Conservation (phyloP, 2,797 vertebrate species). For the Buceros bicornis region DNA sequence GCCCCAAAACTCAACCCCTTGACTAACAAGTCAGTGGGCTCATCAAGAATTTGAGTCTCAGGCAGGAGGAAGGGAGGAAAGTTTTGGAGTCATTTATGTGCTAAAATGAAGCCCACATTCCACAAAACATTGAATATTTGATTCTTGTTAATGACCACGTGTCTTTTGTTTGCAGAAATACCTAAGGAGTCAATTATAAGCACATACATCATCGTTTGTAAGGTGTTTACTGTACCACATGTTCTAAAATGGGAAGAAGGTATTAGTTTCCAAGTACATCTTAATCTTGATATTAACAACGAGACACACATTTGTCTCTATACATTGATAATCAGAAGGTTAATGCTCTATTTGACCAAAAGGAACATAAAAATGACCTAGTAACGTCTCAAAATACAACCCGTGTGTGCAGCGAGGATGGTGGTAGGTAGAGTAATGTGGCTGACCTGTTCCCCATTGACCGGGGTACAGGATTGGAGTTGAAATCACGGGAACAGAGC, state of each 20-base stretch:
- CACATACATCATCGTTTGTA: slow-evolving; percentile 18
- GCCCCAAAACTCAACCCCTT: neutral
- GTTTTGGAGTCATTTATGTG: neutral
- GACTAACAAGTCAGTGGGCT: neutral
- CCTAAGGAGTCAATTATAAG: slow-evolving; percentile 40
- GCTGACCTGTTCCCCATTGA: neutral
- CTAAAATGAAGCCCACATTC: neutral
- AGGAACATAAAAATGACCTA: slow-evolving; percentile 62
- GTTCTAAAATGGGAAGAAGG: slow-evolving; percentile 39
- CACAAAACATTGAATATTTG: neutral
- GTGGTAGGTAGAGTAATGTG: neutral
- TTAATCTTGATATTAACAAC: neutral
- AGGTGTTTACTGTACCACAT: slow-evolving; percentile 13
- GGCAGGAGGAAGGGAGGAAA: neutral
- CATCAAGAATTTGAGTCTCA: neutral
- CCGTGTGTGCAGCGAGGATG: rapidly evolving
- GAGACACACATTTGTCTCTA: slow-evolving; percentile 1
- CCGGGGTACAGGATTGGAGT: neutral
- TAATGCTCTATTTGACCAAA: slow-evolving; percentile 69
- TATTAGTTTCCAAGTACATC: slow-evolving; percentile 17
- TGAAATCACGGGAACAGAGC: slow-evolving; percentile 41
- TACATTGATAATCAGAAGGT: slow-evolving; percentile 27
- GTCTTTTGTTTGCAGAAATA: slow-evolving; percentile 49
- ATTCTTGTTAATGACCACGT: neutral
- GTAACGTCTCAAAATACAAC: slow-evolving; percentile 55